Conservation (phyloP, 2,113 vertebrate species). For the Calyptomena viridis region DNA sequence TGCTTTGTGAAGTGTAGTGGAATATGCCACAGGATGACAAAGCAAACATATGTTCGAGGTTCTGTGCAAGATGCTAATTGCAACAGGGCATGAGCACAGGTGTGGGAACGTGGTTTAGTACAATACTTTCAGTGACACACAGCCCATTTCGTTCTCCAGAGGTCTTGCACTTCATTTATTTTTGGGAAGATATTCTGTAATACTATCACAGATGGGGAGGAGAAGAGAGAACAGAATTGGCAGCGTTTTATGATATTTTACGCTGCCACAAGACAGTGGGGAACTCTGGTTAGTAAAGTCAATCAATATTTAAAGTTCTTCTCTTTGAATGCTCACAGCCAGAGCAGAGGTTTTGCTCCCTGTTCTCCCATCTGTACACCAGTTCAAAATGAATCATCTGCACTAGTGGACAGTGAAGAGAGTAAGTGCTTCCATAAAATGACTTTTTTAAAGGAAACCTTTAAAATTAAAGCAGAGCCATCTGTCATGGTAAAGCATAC, state of each 20-base stretch:
- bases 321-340: constrained; percentile 1
- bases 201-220: background rate
- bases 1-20: background rate
- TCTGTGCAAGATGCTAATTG: background rate
- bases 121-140: background rate
- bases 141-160: background rate
- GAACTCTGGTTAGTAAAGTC: background rate
- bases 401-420: background rate
- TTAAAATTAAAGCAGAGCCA: background rate
- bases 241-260: background rate
- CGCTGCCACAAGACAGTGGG: background rate
- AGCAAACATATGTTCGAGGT: background rate
- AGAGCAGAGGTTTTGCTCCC: background rate
- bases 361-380: background rate
- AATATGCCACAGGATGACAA: constrained; percentile 32
- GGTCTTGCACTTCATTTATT: background rate
- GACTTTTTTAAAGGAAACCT: background rate
- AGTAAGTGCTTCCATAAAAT: background rate
- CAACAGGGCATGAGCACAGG: background rate
- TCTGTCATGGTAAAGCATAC: background rate
- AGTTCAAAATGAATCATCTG: background rate
- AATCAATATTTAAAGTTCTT: background rate
- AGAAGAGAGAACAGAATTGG: background rate
- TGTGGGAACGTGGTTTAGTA: background rate
- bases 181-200: background rate